Evolutionary conservation across 2,113 vertebrate genomes (phyloP), one percentile per base, ranked within the genome.

Genomic region (Pedetes capensis): DNA sequence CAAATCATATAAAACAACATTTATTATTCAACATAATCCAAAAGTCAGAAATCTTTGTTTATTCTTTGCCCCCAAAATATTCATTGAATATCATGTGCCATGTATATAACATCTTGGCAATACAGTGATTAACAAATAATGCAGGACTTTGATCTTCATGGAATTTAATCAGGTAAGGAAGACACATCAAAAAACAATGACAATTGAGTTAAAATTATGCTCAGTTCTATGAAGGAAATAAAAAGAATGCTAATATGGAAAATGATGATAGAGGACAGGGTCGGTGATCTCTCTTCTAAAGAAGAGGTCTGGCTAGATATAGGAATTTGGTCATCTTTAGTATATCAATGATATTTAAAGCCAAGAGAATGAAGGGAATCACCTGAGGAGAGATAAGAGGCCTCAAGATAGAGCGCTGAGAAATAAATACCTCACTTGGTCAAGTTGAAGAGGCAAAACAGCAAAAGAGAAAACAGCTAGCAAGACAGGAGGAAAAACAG

Each of bases 41-140:
- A 78, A 93, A 96, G 42, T 66, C 66, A 69, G 39, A 68, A 84
- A 42, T 63, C 34, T 72, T 78, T 55, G 78, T 76, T 68, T 16
- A 61, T 68, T 91, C 13, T 92, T 95, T 51, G 78, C 66, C 93
- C 20, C 34, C 68, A 81, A 94, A 68, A 57, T 87, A 59, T 72
- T 59, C 57, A n/a, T 88, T 23, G 42, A 69, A 59, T 84, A 12
- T 10, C 75, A 69, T 17, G 6, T 47, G 20, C 32, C 51, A 51
- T 44, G 14, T 91, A 78, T 76, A 74, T 51, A 91, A 64, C 91
- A 34, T 91, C 81, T 32, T 81, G 71, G 47, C 42, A 76, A 39
- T 72, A 68, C 11, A 37, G 0, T 82, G 47, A 68, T 86, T 20
- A 87, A 63, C 53, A 81, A 86, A 42, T 82, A 25, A 85, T 76